Base-by-base conservation (phyloP, 2,113 vertebrate species). In the Tyrannus savana region DNA sequence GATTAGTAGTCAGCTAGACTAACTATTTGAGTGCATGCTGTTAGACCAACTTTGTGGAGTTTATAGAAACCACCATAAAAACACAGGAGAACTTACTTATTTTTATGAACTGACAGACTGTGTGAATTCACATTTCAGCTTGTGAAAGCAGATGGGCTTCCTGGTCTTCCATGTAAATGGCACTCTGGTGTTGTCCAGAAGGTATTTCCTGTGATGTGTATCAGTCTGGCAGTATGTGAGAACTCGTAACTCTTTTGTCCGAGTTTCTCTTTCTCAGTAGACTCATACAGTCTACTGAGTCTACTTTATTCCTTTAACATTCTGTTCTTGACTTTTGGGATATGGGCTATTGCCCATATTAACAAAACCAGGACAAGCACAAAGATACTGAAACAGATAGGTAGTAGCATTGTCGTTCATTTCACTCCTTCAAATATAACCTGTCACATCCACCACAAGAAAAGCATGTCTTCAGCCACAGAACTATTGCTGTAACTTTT, bases 271-370 rank as follows among this genome's bases (percentile, higher is more conserved):
- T 80, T 56, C 44, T 68, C 44, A 22, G 52, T 46, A 90, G 33
- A 53, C 19, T 12, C 13, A 9, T 2, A 1, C 12, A 25, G 3
- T 46, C 53, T 62, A 8, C 4, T 1, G 37, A 37, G 37, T 37
- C 37, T 37, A 37, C 37, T 37, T 80, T 77, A 31, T 84, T 64
- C 73, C 19, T 87, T 19, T 25, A 50, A 9, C 30, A 28, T 63
- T 42, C 33, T 72, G 6, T 23, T 73, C 28, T 52, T 93, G 50
- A 17, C 24, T 71, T 55, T 6, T 47, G 50, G 31, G 30, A 11
- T 2, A 3, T 33, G 30, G 14, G 18, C 37, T 69, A 7, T 55
- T 30, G 46, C 39, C 14, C 7, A 27, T 10, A 2, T 56, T 39
- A 69, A 37, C 21, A 69, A 96, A 90, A 78, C 31, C 19, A 71